Evolutionary conservation across 2,797 vertebrate species (phyloP).

Genomic region (Pseudocheirus occidentalis): DNA sequence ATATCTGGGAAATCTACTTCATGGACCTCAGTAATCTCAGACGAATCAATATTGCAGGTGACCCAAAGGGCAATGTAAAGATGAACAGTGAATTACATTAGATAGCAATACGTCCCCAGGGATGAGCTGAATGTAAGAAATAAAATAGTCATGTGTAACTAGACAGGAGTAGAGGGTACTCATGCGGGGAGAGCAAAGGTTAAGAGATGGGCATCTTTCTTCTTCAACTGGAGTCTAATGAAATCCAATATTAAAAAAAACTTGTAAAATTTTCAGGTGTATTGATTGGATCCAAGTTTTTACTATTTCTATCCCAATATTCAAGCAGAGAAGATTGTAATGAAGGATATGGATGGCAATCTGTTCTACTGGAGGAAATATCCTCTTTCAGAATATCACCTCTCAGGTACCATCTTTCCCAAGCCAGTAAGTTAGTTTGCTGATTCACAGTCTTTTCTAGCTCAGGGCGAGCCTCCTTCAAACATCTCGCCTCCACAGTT

Average conservation of each 20-base stretch:
- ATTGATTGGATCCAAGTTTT: background rate
- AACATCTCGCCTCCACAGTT: fast-evolving
- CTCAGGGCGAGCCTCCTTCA: background rate
- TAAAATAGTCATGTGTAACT: background rate
- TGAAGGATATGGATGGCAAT: background rate
- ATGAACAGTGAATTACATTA: background rate
- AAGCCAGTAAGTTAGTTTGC: background rate
- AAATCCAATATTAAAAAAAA: background rate
- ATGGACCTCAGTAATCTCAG: background rate
- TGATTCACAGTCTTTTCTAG: background rate
- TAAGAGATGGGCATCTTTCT: background rate
- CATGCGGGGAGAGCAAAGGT: background rate
- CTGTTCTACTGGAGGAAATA: background rate
- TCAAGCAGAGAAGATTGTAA: background rate
- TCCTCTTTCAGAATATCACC: background rate
- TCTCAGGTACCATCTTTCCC: background rate
- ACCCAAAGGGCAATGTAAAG: background rate
- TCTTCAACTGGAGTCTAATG: background rate
- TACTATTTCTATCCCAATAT: background rate
- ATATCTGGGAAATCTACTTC: background rate
- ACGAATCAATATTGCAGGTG: background rate
- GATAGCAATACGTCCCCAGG: background rate
- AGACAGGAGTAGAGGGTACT: background rate
- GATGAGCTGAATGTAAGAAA: background rate
- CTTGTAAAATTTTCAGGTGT: background rate